Evolutionary conservation across 2,113 vertebrate genomes (phyloP).

Genomic region (Gasterosteus nipponicus): DNA sequence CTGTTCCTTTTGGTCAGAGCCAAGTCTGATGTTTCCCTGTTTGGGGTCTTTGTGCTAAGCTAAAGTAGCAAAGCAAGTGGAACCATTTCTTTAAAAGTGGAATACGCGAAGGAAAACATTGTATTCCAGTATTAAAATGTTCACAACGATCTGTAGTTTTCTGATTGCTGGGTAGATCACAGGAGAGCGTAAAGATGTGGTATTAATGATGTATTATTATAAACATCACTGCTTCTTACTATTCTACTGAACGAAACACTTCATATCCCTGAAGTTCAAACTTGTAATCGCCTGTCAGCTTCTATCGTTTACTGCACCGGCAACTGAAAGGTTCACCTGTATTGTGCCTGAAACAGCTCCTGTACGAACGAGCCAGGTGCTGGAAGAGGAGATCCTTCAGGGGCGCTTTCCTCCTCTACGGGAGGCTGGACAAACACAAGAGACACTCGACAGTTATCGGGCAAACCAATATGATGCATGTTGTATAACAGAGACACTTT

Average conservation of each 20-base stretch:
- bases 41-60: neutral
- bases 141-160: neutral
- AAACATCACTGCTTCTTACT: neutral
- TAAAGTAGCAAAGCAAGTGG: neutral
- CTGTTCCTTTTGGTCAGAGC: neutral
- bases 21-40: neutral
- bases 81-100: neutral
- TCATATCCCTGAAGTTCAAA: neutral
- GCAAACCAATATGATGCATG: neutral
- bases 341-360: constrained; percentile 99
- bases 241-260: neutral
- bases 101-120: neutral
- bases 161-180: neutral
- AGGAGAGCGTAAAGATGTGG: neutral
- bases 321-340: constrained; percentile 83
- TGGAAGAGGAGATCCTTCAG: constrained; percentile 91
- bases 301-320: neutral
- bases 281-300: too few relatives aligned
- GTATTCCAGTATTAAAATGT: neutral
- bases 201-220: neutral
- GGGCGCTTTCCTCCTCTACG: constrained; percentile 84
- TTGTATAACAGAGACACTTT: neutral
- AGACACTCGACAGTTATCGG: neutral
- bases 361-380: constrained; percentile 95
- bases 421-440: constrained; percentile 82